Base-by-base conservation (phyloP, 2,797 vertebrate genomes). In the Morus bassanus region DNA sequence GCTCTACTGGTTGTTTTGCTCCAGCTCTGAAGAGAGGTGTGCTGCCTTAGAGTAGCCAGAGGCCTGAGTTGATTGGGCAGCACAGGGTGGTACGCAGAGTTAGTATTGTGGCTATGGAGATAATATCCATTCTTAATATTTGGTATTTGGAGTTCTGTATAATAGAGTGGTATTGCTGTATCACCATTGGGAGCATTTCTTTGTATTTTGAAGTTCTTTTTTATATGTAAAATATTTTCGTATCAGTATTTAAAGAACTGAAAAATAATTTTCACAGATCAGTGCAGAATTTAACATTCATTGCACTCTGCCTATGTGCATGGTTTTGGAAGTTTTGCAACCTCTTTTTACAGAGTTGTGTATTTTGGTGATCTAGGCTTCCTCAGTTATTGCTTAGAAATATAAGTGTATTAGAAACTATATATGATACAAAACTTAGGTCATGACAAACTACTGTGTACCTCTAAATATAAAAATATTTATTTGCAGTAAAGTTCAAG, bases 281-380 rank as follows among this genome's bases (percentile, higher is more conserved):
- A 10, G 82, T 63, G 63, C 67, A 87, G 76, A 94, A 93, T 94
- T 88, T 96, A 90, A 79, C 74, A 76, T 84, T 54, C 85, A 60
- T 84, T 96, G 63, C 89, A 69, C 89, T 90, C 93, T 88, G 85
- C 95, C 93, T 95, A 91, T 91, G 24, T 86, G 70, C 93, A 41
- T 79, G 60, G 63, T 13, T 93, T 93, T 92, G n/a, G 54, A 91
- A 93, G 79, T 96, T 97, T 94, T 11, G 76, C 89, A 96, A 69
- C 56, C 51, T 89, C 63, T 96, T 95, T 93, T 90, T 93, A 88
- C 81, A 88, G 90, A 86, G 74, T 91, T 91, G 13, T 61, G 15
- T 85, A 33, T 90, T 91, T 60, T 88, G 48, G 53, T 89, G 79
- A 88, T 69, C 69, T 63, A 54, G 73, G 35, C 46, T 91, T 89